Base-by-base conservation (phyloP, 2,113 vertebrate genomes). In the Nerophis ophidion region DNA sequence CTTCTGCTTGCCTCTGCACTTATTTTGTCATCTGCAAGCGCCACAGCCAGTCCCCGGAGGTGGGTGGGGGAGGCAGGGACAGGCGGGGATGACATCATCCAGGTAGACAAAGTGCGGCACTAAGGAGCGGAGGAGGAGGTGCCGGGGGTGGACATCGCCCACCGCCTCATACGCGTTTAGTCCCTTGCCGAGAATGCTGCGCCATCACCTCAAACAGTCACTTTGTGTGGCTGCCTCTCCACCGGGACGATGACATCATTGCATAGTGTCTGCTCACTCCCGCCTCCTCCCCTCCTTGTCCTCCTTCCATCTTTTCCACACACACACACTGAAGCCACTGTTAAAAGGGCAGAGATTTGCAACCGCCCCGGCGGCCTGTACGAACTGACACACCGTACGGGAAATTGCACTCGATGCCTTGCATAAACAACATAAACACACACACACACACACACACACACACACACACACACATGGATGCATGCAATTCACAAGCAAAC, bases 191-290 rank as follows among this genome's bases (percentile, higher is more conserved):
- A 77, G 78, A 68, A 72, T 64, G 77, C 82, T 81, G 81, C 82
- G 75, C 80, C 84, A 83, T 83, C 84, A 86, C 81, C 81, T 86
- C 79, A 78, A 81, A 86, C 79, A 82, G 84, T 84, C 77, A 81
- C 77, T 84, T 80, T 83, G 74, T 80, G 77, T 74, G 63, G 74
- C 77, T 82, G 64, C 38, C 54, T 8, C 81, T 84, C 83, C 75
- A 51, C 81, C 57, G 81, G 83, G 86, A 86, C 76, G 59, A 87
- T 88, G 84, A 86, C 84, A 88, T 88, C 86, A 88, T 82, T 40
- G 74, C 73, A 69, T 81, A 80, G 75, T 78, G 81, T 86, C 80
- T 85, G 74, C 84, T 82, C 79, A 65, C 71, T 71, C 71, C 70
- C 74, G 63, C 62, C 57, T 52, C 64, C 76, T 74, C 45, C 61